Percentiles rank a stretch among this genome's conserved stretches.
phyloP scores from a whole-genome alignment of 2,113 vertebrate genomes.

The Lagopus leucura region DNA sequence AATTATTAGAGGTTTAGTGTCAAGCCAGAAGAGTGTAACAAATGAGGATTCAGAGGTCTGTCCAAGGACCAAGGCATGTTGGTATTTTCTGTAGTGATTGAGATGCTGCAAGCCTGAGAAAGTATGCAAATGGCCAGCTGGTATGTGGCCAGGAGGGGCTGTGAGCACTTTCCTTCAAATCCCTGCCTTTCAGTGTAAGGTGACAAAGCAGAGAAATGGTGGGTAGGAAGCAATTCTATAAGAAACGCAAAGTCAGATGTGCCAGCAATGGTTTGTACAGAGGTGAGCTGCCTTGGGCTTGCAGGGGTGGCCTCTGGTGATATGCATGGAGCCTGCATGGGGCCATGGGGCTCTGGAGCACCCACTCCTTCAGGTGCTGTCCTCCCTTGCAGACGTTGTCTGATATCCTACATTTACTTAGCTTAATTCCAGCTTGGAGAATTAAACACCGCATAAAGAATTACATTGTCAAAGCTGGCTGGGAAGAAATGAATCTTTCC shows the following conservation, averaged over 20 bases:
- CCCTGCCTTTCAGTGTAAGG: not conserved
- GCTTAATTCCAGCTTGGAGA: slow-evolving; percentile 10
- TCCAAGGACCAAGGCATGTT: not conserved
- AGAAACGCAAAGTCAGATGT: not conserved
- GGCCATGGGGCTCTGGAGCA: accelerated
- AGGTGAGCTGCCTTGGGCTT: not conserved
- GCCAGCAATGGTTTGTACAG: not conserved
- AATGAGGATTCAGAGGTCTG: not conserved
- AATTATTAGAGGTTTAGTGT: not conserved
- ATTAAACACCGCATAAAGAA: not conserved
- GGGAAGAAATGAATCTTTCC: slow-evolving; percentile 53
- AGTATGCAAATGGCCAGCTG: not conserved
- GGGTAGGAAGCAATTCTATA: not conserved
- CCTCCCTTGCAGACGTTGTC: not conserved
- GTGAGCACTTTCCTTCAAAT: not conserved
- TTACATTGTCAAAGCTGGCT: slow-evolving; percentile 44
- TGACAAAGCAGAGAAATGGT: not conserved
- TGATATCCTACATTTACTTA: not conserved
- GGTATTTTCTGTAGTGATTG: not conserved
- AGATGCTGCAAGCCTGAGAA: not conserved
- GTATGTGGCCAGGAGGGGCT: not conserved
- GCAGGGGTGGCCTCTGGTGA: not conserved
- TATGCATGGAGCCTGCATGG: not conserved
- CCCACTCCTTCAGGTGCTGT: not conserved
- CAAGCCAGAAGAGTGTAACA: not conserved